Conservation (phyloP, 2,888 invertebrate genomes). For the Lottia scabra region DNA sequence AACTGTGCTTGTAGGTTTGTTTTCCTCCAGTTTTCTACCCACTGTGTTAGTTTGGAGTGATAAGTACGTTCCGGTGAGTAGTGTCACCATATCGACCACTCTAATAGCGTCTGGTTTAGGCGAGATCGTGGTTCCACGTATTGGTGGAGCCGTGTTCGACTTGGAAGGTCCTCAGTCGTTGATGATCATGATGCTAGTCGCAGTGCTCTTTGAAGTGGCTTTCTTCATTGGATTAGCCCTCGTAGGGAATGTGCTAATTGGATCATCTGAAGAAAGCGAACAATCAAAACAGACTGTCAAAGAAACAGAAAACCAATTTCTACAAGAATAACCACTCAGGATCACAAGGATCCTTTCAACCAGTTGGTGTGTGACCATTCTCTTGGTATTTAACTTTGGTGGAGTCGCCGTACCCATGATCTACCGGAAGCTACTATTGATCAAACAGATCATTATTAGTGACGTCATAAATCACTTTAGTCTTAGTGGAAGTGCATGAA, state of each 20-base stretch:
- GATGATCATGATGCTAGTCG: conserved; percentile 13
- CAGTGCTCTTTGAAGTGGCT: background rate
- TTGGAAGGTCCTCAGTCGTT: conserved; percentile 5
- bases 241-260: background rate
- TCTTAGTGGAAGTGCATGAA: too few species aligned
- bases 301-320: too few species aligned
- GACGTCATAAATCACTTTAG: too few species aligned
- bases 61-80: conserved; percentile 15
- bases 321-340: too few species aligned
- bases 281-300: too few species aligned
- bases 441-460: too few species aligned
- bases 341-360: too few species aligned
- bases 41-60: conserved; percentile 25
- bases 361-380: too few species aligned
- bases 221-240: background rate
- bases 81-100: conserved; percentile 21
- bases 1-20: conserved; percentile 27
- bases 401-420: too few species aligned
- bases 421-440: too few species aligned
- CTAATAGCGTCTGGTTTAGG: conserved; percentile 26
- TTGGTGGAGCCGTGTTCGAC: conserved; percentile 21
- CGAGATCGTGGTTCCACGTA: conserved; percentile 27
- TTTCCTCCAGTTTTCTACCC: conserved; percentile 27
- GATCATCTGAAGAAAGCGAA: too few species aligned
- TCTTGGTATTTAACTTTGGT: too few species aligned